Base-by-base conservation (phyloP, 2,888 invertebrate genomes). In the Chironomus tentans region DNA sequence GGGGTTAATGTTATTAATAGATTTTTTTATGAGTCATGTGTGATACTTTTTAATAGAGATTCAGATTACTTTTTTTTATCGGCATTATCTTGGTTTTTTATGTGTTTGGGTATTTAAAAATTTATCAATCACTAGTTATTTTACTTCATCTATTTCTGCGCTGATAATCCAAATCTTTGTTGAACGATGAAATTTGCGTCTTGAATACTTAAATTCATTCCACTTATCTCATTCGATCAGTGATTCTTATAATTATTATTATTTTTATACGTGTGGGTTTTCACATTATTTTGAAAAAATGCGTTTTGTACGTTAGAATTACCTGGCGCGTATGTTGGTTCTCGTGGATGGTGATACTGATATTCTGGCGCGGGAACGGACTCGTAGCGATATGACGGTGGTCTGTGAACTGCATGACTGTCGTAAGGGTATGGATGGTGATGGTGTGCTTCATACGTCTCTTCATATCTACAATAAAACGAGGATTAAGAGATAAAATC, bases 401-500 rank as follows among this genome's bases (percentile, higher is more conserved):
- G 38, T 15, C 74, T 65, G 48, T 74, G 74, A 22, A 74, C 62
- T 2, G 38, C 62, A 5, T 74, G 74, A 68, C 74, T 74, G 5
- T 62, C n/a, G 13, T 74, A 47, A 38, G 18, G 46, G 68, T 74
- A 74, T 6, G 74, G 21, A 15, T 62, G 74, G 24, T 74, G 74
- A 48, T 74, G 74, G 10, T 73, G 72, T 21, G 72, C 12, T 22
- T 74, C 74, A 10, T 74, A 74, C 13, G 74, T 22, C 13, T 74
- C 74, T 48, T 74, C 74, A 47, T 74, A 74, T 15, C 74, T 74
- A 47, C 12, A 74, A n/a, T n/a, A n/a, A n/a, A n/a, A n/a, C n/a
- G n/a, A n/a, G n/a, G n/a, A n/a, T n/a, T n/a, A n/a, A n/a, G n/a
- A n/a, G n/a, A n/a, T n/a, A n/a, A n/a, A n/a, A n/a, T n/a, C n/a